phyloP scores from a whole-genome alignment of 2,888 invertebrate genomes.

The Venusia cambrica region DNA sequence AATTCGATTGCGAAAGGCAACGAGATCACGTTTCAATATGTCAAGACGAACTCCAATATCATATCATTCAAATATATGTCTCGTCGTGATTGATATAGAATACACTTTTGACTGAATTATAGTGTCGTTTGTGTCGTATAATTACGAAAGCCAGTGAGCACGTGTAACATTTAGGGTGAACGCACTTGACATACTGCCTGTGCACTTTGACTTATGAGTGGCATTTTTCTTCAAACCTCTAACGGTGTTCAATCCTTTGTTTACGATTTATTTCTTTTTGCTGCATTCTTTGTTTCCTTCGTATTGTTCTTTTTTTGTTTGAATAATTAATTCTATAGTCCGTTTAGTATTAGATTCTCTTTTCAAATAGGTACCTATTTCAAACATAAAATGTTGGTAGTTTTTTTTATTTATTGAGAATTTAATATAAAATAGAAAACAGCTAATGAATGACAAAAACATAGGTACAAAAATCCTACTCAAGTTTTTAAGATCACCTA shows the following conservation, averaged over 20 bases:
- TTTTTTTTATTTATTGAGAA: no score
- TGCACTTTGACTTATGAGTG: constrained; percentile 59
- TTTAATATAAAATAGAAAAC: no score
- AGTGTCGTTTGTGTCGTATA: constrained; percentile 26
- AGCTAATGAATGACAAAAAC: no score
- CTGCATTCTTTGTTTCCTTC: no score
- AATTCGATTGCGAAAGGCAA: no score
- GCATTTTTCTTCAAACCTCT: constrained; percentile 24
- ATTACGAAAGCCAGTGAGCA: constrained; percentile 34
- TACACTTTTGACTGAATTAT: constrained; percentile 22
- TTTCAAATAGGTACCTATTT: neutral
- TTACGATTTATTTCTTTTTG: no score
- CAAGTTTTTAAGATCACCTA: no score
- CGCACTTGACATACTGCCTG: constrained; percentile 53
- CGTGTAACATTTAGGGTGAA: constrained; percentile 67
- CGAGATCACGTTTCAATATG: no score
- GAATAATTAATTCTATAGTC: no score
- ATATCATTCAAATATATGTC: constrained; percentile 1
- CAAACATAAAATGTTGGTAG: neutral
- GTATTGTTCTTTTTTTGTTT: no score
- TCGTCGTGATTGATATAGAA: constrained; percentile 11
- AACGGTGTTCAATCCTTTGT: constrained; percentile 14
- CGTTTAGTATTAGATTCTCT: constrained; percentile 1
- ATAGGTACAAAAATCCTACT: no score
- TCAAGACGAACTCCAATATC: no score